Conservation (phyloP, 1,140 invertebrate species). For the Bombus pyrosoma region DNA sequence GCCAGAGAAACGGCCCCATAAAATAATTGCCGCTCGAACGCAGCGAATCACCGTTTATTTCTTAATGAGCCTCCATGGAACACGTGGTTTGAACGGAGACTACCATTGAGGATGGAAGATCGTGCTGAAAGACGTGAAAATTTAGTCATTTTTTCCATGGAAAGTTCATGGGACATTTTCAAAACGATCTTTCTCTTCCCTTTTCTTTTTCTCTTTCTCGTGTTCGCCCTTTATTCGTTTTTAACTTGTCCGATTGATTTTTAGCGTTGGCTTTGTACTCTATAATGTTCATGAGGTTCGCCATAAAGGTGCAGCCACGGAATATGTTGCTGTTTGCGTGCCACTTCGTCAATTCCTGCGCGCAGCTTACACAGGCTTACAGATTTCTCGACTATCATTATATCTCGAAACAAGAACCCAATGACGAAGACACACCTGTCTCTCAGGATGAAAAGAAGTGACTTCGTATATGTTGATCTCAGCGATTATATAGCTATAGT, state of each 20-base stretch:
- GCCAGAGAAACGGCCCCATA: constrained; percentile 20
- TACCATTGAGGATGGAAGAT: background rate
- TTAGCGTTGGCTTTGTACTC: constrained; percentile 96
- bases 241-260: constrained; percentile 68
- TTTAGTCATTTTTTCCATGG: too few species aligned
- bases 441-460: background rate
- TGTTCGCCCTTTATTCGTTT: too few species aligned
- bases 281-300: constrained; percentile 96
- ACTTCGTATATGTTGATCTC: background rate
- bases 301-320: constrained; percentile 94
- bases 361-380: constrained; percentile 92
- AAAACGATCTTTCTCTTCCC: background rate
- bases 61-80: constrained; percentile 48
- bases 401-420: background rate
- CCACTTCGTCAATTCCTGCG: constrained; percentile 94
- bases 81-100: background rate
- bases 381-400: constrained; percentile 87
- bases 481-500: background rate
- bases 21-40: constrained; percentile 61
- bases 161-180: too few species aligned
- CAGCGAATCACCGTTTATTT: constrained; percentile 51
- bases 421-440: background rate
- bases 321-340: constrained; percentile 97
- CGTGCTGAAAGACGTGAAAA: background rate
- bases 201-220: background rate